Conservation (phyloP, 2,888 invertebrate genomes). For the Nemurella pictetii region DNA sequence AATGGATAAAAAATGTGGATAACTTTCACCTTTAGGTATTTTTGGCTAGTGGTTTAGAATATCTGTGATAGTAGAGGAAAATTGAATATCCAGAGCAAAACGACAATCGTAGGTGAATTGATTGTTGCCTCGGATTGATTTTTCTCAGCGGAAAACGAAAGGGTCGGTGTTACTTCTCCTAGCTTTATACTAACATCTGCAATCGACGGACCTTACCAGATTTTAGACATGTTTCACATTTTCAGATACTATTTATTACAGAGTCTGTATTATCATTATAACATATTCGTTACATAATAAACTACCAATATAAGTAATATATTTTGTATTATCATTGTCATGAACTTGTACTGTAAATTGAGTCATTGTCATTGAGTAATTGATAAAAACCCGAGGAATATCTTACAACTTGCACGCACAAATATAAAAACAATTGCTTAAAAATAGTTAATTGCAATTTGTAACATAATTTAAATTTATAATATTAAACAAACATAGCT, state of each 20-base stretch:
- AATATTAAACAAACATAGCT: neutral
- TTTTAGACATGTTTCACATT: neutral
- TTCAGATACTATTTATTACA: neutral
- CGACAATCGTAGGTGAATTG: neutral
- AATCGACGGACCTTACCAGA: neutral
- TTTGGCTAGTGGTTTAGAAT: neutral
- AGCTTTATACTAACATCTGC: neutral
- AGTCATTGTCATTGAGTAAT: neutral
- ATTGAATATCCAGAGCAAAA: neutral
- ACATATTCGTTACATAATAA: neutral
- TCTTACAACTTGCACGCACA: neutral
- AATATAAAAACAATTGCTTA: neutral
- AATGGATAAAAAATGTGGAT: neutral
- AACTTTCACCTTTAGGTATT: neutral
- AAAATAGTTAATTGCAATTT: neutral
- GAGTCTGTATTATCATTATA: neutral
- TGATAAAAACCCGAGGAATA: neutral
- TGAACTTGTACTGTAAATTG: neutral
- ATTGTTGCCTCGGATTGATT: neutral
- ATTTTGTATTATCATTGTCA: neutral
- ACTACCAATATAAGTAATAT: neutral
- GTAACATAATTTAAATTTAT: neutral
- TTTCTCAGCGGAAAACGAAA: neutral
- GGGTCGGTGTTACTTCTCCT: neutral
- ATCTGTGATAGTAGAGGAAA: neutral